Evolutionary conservation across 1,140 invertebrate species (phyloP).

Genomic region (Piezodorus guildinii): DNA sequence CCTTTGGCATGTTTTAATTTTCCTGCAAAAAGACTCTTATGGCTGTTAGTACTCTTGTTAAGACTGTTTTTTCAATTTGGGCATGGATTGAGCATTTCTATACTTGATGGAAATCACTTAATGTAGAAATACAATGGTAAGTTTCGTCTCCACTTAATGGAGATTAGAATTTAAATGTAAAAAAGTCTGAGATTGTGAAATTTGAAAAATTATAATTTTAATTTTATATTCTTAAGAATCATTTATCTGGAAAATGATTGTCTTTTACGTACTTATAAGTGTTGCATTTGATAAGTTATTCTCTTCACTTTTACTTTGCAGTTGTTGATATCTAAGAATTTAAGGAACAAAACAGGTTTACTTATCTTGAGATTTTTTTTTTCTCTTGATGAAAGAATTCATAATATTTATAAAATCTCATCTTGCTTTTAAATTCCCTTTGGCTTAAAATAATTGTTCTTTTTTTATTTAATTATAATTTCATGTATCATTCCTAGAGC

Average conservation of each 20-base stretch:
- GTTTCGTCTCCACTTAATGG: constrained; percentile 11
- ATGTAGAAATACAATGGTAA: background rate
- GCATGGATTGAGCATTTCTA: constrained; percentile 1
- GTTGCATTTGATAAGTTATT: background rate
- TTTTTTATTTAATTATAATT: no score
- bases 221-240: constrained; percentile 25
- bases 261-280: constrained; percentile 12
- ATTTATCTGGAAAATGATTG: no score
- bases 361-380: no score
- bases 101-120: background rate
- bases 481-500: no score
- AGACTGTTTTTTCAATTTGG: constrained; percentile 21
- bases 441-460: no score
- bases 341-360: no score
- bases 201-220: constrained; percentile 27
- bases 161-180: constrained; percentile 23
- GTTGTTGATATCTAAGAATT: no score
- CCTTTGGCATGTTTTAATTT: background rate
- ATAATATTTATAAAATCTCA: no score
- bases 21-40: constrained; percentile 4
- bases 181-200: constrained; percentile 28
- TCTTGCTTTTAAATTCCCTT: no score
- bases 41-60: constrained; percentile 12
- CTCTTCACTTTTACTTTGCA: no score
- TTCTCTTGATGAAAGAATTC: no score